phyloP scores from a whole-genome alignment of 2,888 invertebrate species.

The Xestia xanthographa region DNA sequence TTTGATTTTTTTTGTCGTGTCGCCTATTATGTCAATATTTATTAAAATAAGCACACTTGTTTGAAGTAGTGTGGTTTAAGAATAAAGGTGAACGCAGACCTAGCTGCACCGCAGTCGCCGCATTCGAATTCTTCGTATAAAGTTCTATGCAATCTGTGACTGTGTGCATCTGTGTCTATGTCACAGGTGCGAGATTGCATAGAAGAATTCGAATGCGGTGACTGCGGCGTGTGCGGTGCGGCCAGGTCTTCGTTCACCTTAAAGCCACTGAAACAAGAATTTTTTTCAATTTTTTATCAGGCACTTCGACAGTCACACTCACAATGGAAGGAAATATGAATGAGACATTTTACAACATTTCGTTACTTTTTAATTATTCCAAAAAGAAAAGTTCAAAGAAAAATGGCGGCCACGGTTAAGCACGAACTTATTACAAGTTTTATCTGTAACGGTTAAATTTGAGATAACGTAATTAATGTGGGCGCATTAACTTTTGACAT shows the following conservation, averaged over 20 bases:
- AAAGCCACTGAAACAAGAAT: neutral
- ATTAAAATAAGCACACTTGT: neutral
- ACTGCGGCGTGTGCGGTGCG: too few relatives aligned
- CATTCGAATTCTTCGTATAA: too few relatives aligned
- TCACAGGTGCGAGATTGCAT: too few relatives aligned
- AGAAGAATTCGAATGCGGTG: too few relatives aligned
- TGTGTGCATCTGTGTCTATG: too few relatives aligned
- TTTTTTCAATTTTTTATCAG: neutral
- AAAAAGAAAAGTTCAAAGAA: conserved; percentile 13
- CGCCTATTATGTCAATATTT: neutral
- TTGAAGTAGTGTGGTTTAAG: neutral
- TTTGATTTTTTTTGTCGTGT: too few relatives aligned
- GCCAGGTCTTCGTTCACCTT: too few relatives aligned
- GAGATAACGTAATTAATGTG: conserved; percentile 62
- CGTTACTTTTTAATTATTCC: neutral
- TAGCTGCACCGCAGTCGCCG: too few relatives aligned
- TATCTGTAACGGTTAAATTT: conserved; percentile 46
- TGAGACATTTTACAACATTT: neutral
- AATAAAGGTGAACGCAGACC: too few relatives aligned
- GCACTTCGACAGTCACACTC: too few relatives aligned
- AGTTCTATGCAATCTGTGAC: too few relatives aligned
- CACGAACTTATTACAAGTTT: conserved; percentile 63
- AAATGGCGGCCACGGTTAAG: conserved; percentile 22
- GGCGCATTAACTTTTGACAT: conserved; percentile 55
- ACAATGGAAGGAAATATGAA: neutral